phyloP scores from a whole-genome alignment of 2,797 vertebrate genomes.

The Paratrypauchen microcephalus region DNA sequence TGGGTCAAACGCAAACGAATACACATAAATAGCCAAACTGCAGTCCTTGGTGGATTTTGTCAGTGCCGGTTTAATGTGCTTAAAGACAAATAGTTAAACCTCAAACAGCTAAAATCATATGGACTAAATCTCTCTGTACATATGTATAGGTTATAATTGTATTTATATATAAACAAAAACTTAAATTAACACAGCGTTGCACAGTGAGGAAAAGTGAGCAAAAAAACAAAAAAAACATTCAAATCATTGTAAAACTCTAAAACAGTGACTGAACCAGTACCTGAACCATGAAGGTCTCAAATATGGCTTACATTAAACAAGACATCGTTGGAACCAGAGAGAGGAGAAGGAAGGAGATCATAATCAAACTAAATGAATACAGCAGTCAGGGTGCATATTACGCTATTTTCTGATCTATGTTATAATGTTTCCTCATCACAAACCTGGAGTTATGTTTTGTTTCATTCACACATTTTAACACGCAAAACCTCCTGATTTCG shows the following conservation, averaged over 20 bases:
- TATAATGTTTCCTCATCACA: too few relatives aligned
- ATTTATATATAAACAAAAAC: constrained; percentile 65
- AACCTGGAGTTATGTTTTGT: too few relatives aligned
- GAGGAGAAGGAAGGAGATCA: not conserved
- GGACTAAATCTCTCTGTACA: constrained; percentile 78
- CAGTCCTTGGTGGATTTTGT: constrained; percentile 36
- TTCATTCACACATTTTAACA: too few relatives aligned
- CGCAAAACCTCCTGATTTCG: too few relatives aligned
- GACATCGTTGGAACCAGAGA: constrained; percentile 5
- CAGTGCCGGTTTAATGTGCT: constrained; percentile 77
- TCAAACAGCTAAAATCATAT: constrained; percentile 69
- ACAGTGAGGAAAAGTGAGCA: constrained; percentile 41
- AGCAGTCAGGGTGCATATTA: too few relatives aligned
- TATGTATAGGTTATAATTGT: constrained; percentile 58
- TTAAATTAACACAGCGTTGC: constrained; percentile 25
- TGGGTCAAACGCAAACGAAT: too few relatives aligned
- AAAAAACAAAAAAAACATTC: too few relatives aligned
- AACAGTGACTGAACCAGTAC: constrained; percentile 60
- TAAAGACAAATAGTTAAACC: constrained; percentile 73
- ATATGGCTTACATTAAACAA: constrained; percentile 1
- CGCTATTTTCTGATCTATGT: too few relatives aligned
- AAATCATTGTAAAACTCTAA: constrained; percentile 22
- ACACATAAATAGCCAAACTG: not conserved
- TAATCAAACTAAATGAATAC: too few relatives aligned
- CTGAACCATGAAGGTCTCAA: not conserved